Percentiles rank a stretch among this genome's conserved stretches.
Conservation (phyloP, 2,797 vertebrate species). For the Cygnus olor region DNA sequence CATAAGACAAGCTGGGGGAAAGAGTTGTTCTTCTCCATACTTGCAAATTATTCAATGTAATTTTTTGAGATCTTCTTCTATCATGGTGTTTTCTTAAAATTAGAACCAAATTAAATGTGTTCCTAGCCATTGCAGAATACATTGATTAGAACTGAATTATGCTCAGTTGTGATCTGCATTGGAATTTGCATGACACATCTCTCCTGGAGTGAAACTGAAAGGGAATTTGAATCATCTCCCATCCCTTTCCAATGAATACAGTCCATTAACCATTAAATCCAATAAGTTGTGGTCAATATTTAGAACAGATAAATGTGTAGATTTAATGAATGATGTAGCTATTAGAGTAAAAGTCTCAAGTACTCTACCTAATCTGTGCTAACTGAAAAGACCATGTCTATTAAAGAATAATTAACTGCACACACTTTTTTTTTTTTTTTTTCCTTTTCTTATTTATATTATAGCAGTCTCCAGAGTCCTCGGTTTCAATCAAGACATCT, state of each 20-base stretch:
- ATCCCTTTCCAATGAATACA: background rate
- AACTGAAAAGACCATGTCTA: background rate
- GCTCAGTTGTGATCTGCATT: background rate
- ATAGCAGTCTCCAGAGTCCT: background rate
- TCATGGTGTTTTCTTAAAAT: constrained; percentile 46
- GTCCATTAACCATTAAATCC: constrained; percentile 10
- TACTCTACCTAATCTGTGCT: background rate
- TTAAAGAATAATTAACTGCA: constrained; percentile 15
- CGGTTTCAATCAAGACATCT: background rate
- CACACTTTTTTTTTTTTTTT: background rate
- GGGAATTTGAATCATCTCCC: background rate
- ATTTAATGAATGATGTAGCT: constrained; percentile 26
- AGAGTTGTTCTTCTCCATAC: background rate
- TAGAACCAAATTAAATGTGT: constrained; percentile 41
- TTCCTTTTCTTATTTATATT: background rate
- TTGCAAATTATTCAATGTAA: constrained; percentile 10
- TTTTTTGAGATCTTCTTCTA: constrained; percentile 18
- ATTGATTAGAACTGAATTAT: constrained; percentile 45
- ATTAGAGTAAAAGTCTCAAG: background rate
- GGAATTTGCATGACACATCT: constrained; percentile 46
- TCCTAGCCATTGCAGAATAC: constrained; percentile 26
- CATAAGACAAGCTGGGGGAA: background rate
- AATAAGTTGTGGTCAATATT: constrained; percentile 36
- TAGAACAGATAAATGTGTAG: background rate
- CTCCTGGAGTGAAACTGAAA: constrained; percentile 54